Percentiles rank a stretch among this genome's conserved stretches.
phyloP scores from a whole-genome alignment of 2,113 vertebrate genomes.

The Ursus arctos region DNA sequence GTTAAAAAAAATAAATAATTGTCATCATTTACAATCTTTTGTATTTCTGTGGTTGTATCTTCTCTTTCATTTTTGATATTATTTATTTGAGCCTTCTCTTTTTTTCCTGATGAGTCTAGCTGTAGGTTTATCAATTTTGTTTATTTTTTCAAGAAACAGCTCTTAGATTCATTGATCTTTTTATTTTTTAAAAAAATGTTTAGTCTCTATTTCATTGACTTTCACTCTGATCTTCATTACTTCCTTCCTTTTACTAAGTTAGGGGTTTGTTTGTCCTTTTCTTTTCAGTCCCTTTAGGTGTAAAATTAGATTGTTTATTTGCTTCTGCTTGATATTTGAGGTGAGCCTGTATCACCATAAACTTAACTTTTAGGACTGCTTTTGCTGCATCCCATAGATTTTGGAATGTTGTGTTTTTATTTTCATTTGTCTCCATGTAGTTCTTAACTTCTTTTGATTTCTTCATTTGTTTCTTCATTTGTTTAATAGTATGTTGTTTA shows the following conservation, averaged over 20 bases:
- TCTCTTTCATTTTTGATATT: background rate
- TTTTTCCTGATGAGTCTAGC: background rate
- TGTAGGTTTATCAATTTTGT: background rate
- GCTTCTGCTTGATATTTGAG: background rate
- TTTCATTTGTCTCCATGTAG: background rate
- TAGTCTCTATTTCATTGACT: background rate
- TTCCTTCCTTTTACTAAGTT: background rate
- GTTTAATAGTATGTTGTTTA: background rate
- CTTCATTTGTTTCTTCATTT: background rate
- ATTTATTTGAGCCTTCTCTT: background rate
- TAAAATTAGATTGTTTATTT: background rate
- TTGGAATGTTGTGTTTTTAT: background rate
- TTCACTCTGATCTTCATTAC: background rate
- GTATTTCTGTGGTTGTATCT: background rate
- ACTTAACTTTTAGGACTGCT: background rate
- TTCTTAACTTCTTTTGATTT: background rate
- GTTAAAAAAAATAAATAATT: background rate
- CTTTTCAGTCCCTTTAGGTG: background rate
- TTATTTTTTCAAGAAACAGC: background rate
- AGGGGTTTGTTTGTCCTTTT: background rate
- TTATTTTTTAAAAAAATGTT: background rate
- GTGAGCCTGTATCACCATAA: background rate
- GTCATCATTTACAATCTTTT: background rate
- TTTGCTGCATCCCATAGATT: background rate
- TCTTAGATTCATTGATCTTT: background rate